Evolutionary conservation across 2,113 vertebrate species (phyloP).

Genomic region (Trichechus manatus): DNA sequence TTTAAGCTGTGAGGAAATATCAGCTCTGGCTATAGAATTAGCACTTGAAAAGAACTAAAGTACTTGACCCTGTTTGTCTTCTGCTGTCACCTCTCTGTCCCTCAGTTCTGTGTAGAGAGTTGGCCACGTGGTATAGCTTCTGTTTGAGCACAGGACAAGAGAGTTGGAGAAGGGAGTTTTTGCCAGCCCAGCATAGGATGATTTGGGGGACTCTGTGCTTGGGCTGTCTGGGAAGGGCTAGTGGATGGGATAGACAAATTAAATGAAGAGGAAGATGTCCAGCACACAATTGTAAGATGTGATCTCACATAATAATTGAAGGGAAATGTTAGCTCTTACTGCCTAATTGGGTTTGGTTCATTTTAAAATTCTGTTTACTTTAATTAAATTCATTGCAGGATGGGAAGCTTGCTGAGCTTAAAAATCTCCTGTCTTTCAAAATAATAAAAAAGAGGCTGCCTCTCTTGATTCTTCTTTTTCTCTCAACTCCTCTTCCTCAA

Average conservation of each 20-base stretch:
- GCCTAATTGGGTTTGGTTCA: slow-evolving; percentile 61
- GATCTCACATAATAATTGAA: slow-evolving; percentile 46
- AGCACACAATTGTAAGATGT: background rate
- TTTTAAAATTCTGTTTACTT: slow-evolving; percentile 68
- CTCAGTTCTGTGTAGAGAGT: background rate
- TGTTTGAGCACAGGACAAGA: background rate
- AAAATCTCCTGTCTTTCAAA: slow-evolving; percentile 58
- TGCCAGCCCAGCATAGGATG: background rate
- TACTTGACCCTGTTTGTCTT: background rate
- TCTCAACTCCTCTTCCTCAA: background rate
- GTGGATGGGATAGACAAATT: background rate
- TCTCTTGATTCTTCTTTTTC: slow-evolving; percentile 2
- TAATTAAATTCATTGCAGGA: slow-evolving; percentile 65
- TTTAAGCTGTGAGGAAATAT: background rate
- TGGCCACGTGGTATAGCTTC: background rate
- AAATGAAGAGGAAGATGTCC: background rate
- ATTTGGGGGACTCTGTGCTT: background rate
- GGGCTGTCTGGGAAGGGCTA: background rate
- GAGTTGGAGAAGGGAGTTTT: background rate
- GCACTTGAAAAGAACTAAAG: background rate
- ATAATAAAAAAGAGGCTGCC: slow-evolving; percentile 15
- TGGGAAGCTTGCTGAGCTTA: slow-evolving; percentile 65
- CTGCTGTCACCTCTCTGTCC: background rate
- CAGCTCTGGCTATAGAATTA: background rate
- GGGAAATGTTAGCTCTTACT: slow-evolving; percentile 46